A percentile compares a stretch with the other conserved stretches of the same genome.
phyloP scores from a whole-genome alignment of 2,888 invertebrate genomes.

The Parnassius smintheus region DNA sequence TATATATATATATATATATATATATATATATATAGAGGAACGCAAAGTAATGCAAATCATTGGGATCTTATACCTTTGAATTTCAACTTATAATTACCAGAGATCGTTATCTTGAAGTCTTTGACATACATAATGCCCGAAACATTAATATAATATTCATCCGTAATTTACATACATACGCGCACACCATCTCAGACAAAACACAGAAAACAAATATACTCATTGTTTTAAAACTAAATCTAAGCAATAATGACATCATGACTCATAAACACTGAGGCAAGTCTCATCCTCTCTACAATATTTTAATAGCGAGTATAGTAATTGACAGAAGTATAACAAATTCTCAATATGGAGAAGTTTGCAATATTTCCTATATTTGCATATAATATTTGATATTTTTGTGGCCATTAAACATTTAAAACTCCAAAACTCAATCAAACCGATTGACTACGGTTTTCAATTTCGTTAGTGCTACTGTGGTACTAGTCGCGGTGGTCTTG shows the following conservation, averaged over 20 bases:
- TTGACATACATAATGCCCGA: slow-evolving; percentile 29
- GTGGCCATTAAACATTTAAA: background rate
- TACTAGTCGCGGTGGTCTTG: no score
- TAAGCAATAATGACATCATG: slow-evolving; percentile 4
- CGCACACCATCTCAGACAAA: background rate
- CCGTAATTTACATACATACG: slow-evolving; percentile 9
- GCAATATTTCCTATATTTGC: no score
- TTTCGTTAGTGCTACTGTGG: no score
- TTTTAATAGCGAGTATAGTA: slow-evolving; percentile 13
- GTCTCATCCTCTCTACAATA: slow-evolving; percentile 28
- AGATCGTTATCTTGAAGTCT: slow-evolving; percentile 33
- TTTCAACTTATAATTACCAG: slow-evolving; percentile 25
- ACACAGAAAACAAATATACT: background rate
- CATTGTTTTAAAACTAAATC: slow-evolving; percentile 3
- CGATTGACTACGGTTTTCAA: no score
- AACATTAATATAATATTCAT: slow-evolving; percentile 6
- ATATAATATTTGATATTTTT: no score
- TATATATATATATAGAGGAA: slow-evolving; percentile 24
- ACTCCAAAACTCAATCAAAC: background rate
- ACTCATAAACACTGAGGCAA: slow-evolving; percentile 21
- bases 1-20: no score
- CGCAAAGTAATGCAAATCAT: slow-evolving; percentile 11
- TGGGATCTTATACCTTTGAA: background rate
- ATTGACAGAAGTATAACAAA: slow-evolving; percentile 2
- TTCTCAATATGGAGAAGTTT: no score